Evolutionary conservation across 2,888 invertebrate species (phyloP), one percentile per base, ranked within the genome.

Genomic region (Chelonus formosanus): DNA sequence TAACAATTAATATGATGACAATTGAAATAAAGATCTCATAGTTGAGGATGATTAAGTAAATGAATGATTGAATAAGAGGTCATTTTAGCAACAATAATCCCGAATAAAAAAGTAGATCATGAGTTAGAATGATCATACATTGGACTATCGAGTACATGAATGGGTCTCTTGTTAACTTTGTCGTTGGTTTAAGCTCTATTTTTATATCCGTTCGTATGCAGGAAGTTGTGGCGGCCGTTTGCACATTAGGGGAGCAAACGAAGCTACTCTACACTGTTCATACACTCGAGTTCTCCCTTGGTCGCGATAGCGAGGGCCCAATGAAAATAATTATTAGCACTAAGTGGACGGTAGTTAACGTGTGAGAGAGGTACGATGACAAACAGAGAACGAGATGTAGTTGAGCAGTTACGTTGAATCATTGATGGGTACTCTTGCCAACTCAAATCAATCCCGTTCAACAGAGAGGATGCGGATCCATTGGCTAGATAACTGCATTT

Each of bases 281-380:
- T 36, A 10, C 54, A 10, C 36, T 36, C 36, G 35, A 54, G 44
- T 7, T n/a, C 47, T 58, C 58, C 58, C 58, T 58, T 58, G 40
- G 35, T 58, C 8, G 44, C 57, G 50, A 52, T 20, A 57, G 69
- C 74, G 70, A 74, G 75, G 75, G 73, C 80, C 82, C 83, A 82
- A 84, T 82, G 80, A 79, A 83, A 82, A 83, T 84, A 84, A 84
- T 84, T 82, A 83, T 83, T 83, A 82, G 78, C 81, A 80, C 81
- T 82, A 83, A 83, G 83, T 82, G 83, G 82, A 78, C 78, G 62
- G 78, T 81, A 78, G 81, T 82, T 58, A 68, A 61, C 61, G 60
- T 62, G 47, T 34, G 63, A 65, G 52, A 44, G 65, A 58, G 55
- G 61, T 61, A 61, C 20, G 31, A 55, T 44, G 47, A 43, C 54